Conservation (phyloP, 2,888 invertebrate genomes). For the Margaritifera margaritifera region DNA sequence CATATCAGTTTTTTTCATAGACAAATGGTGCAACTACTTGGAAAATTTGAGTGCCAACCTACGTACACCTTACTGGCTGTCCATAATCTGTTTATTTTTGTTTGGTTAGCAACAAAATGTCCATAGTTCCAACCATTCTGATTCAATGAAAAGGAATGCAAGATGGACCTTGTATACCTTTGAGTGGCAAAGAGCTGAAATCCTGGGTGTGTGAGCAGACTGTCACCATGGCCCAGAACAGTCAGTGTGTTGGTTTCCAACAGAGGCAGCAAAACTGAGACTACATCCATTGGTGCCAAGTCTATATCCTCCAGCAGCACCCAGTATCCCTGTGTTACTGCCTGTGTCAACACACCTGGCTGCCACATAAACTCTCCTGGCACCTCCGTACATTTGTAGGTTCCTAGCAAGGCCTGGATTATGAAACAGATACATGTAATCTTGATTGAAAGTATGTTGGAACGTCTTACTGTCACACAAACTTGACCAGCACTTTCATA, state of each 20-base stretch:
- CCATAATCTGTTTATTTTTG: no score
- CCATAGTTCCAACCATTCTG: no score
- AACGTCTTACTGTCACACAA: no score
- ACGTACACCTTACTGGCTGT: no score
- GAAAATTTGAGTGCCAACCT: no score
- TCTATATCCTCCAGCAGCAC: constrained; percentile 96
- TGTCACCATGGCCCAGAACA: constrained; percentile 91
- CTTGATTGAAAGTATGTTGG: background rate
- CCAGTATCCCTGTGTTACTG: constrained; percentile 81
- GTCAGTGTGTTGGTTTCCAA: constrained; percentile 87
- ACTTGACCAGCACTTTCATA: no score
- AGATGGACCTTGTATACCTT: constrained; percentile 69
- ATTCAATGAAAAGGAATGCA: no score
- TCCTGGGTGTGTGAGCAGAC: constrained; percentile 84
- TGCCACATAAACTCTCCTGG: constrained; percentile 99
- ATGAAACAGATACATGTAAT: constrained; percentile 1
- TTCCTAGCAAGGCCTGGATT: constrained; percentile 84
- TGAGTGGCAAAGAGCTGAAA: constrained; percentile 96
- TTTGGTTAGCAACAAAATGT: no score
- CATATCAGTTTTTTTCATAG: no score
- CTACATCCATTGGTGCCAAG: constrained; percentile 92
- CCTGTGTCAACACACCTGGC: constrained; percentile 88
- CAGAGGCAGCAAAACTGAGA: constrained; percentile 88
- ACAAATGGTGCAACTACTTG: no score
- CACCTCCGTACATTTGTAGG: constrained; percentile 94